phyloP scores from a whole-genome alignment of 2,888 invertebrate genomes.

The Marronus borbonicus region DNA sequence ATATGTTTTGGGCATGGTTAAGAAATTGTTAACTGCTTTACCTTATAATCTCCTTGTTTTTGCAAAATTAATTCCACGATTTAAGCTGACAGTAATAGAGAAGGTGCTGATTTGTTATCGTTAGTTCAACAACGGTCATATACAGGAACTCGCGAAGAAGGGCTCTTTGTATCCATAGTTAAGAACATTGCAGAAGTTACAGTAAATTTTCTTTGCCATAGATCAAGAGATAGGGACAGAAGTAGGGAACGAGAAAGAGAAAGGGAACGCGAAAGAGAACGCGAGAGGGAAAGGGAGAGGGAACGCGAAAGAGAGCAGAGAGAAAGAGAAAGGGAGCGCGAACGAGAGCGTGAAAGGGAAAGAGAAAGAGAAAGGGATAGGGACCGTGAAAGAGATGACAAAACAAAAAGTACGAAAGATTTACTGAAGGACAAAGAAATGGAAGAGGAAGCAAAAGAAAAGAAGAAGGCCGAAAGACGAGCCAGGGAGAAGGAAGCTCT shows the following conservation, averaged over 20 bases:
- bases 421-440: conserved; percentile 85
- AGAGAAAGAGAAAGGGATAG: conserved; percentile 74
- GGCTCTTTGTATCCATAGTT: too few species aligned
- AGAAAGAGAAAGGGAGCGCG: conserved; percentile 74
- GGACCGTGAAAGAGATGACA: conserved; percentile 71
- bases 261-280: conserved; percentile 67
- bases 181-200: too few species aligned
- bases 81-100: too few species aligned
- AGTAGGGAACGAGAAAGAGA: conserved; percentile 68
- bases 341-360: conserved; percentile 76
- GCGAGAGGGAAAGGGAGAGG: conserved; percentile 70
- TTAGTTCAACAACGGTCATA: too few species aligned
- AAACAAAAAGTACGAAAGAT: conserved; percentile 74
- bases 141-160: too few species aligned
- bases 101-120: too few species aligned
- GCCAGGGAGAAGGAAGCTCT: conserved; percentile 96
- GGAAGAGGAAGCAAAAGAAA: conserved; percentile 93
- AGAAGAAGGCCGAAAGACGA: conserved; percentile 91
- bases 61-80: too few species aligned
- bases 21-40: too few species aligned
- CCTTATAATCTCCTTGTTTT: too few species aligned
- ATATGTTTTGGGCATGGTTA: too few species aligned
- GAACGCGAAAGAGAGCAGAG: conserved; percentile 75
- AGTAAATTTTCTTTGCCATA: conserved; percentile 55
- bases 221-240: conserved; percentile 68